Base-by-base conservation (phyloP, 2,888 invertebrate genomes). In the Polyommatus icarus region DNA sequence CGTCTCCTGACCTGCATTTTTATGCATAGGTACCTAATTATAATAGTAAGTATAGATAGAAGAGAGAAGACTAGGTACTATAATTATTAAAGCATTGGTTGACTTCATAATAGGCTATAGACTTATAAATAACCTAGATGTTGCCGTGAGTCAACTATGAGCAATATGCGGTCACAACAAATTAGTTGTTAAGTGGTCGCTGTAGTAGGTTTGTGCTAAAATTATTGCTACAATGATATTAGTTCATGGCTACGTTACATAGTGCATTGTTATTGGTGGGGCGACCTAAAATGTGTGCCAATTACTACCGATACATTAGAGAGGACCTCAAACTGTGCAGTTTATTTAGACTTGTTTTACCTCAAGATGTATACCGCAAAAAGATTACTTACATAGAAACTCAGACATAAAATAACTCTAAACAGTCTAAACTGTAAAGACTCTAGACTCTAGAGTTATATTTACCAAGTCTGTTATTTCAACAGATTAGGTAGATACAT, bases 111-210 rank as follows among this genome's bases (percentile, higher is more conserved):
- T 36, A 36, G 36, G 7, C 36, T 36, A 36, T 36, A 59, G 8
- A 59, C n/a, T 61, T 32, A 20, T 4, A 18, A 29, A 67, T 29
- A 67, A 24, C 29, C 12, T 32, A 24, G 36, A 36, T 54, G 54
- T 54, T 54, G 54, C 54, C 24, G 29, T 67, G 67, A 32, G 29
- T 67, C 73, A 73, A 46, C 72, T 20, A 72, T 8, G 24, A 24
- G 46, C 73, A 46, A 46, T 46, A 46, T 46, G 40, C 73, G 46
- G 40, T 46, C 73, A 73, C 40, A 73, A 73, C 73, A 46, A 73
- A 73, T 73, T 73, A 20, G 32, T 73, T 15, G 40, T 40, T 73
- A 50, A 24, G 73, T 73, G 73, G 10, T 73, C 20, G 40, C 73
- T 20, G 40, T 73, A 32, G 18, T 67, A 67, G 12, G 73, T 73